Percentiles rank a stretch among this genome's conserved stretches.
Conservation (phyloP, 2,797 vertebrate species). For the Sebastes vulpes region DNA sequence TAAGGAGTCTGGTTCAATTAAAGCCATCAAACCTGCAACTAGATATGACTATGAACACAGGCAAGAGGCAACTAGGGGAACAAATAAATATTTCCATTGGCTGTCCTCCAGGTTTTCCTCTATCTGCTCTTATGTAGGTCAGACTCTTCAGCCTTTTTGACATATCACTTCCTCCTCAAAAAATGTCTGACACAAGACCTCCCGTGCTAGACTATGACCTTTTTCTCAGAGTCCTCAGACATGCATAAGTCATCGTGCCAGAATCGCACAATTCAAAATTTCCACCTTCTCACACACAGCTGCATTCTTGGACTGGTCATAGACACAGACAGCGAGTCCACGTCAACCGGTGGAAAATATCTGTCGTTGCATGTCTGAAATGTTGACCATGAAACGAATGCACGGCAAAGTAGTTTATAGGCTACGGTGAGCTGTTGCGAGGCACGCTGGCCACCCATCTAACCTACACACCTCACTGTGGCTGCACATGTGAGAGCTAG, state of each 20-base stretch:
- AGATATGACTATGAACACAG: conserved; percentile 47
- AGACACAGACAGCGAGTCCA: conserved; percentile 47
- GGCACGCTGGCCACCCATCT: conserved; percentile 34
- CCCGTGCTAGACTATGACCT: conserved; percentile 58
- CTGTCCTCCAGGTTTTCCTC: conserved; percentile 48
- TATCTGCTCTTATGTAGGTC: conserved; percentile 78
- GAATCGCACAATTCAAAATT: conserved; percentile 65
- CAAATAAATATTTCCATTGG: conserved; percentile 73
- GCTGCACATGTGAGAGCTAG: conserved; percentile 27
- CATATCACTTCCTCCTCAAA: conserved; percentile 60
- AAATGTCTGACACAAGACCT: conserved; percentile 60
- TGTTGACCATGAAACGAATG: conserved; percentile 51
- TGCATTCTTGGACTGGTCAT: conserved; percentile 52
- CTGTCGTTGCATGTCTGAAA: conserved; percentile 62
- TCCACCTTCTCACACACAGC: conserved; percentile 69
- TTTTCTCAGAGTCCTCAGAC: conserved; percentile 59
- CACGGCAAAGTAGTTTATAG: conserved; percentile 48
- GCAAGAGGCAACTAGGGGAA: conserved; percentile 46
- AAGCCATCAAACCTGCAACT: conserved; percentile 50
- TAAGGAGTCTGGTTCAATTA: conserved; percentile 55
- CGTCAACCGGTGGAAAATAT: conserved; percentile 64
- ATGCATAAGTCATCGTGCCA: conserved; percentile 69
- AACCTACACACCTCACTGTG: not conserved
- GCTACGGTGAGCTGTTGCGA: conserved; percentile 33
- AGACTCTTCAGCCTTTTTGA: conserved; percentile 60